Evolutionary conservation across 2,797 vertebrate genomes (phyloP), one percentile per base, ranked within the genome.

Genomic region (Pantherophis vulpinus): DNA sequence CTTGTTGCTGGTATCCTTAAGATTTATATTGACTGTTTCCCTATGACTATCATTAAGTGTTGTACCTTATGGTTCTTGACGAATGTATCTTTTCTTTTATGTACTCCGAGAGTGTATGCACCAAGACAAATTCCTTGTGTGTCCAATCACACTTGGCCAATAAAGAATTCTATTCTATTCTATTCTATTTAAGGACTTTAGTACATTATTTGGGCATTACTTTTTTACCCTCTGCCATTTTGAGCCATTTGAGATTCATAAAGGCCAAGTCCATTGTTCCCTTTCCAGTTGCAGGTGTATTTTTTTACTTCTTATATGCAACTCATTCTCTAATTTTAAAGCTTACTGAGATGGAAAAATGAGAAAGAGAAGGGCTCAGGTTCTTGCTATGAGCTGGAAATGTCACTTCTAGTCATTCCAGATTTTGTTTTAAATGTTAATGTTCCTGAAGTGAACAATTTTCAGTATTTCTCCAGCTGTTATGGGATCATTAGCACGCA

Each of bases 251-350:
- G 51, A 51, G 83, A 55, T 94, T 91, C 13, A 56, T 32, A 90
- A 86, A 89, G 59, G 92, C 93, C 83, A 63, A 4, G 79, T 42
- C 54, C 94, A 95, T 93, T 92, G 20, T 20, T 51, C 37, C 56
- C 10, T 56, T 47, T 93, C 70, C 86, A 87, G 23, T 92, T 63
- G 91, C 37, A 42, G 18, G 37, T 42, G 18, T 23, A 4, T 37
- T 79, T 74, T 74, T 79, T 94, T 93, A 95, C 93, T 94, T 95
- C 95, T 96, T 29, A 63, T 56, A 0, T 93, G 54, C 59, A 94
- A 55, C 70, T 96, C 51, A 91, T 91, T 27, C 83, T 74, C 18
- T 87, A 91, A 92, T 94, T 95, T 93, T 93, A 93, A 70, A 66
- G 59, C 88, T 4, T 94, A 27, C 91, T 93, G 70, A 51, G 16